Percentiles rank a stretch among this genome's conserved stretches.
Conservation (phyloP, 2,113 vertebrate species). For the Pimephales promelas region DNA sequence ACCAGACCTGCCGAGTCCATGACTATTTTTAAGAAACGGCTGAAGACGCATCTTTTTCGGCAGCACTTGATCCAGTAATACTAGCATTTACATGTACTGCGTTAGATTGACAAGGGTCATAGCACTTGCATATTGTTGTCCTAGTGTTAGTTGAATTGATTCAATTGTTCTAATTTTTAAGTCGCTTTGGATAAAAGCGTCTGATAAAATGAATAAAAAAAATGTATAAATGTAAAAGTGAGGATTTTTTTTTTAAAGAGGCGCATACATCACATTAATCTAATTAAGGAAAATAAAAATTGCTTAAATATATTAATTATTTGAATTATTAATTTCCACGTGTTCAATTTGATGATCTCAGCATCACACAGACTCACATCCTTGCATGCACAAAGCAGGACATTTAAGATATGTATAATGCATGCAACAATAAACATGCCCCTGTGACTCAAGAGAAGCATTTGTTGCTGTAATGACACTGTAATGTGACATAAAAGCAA, state of each 20-base stretch:
- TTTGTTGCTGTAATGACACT: conserved; percentile 5
- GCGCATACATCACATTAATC: background rate
- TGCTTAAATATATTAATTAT: no score
- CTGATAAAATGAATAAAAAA: no score
- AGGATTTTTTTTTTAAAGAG: background rate
- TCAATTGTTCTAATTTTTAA: no score
- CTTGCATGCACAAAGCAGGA: background rate
- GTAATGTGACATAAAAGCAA: conserved; percentile 28
- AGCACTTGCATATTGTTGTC: no score
- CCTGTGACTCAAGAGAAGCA: background rate
- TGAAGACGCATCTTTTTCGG: no score
- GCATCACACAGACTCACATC: background rate
- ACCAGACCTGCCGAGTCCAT: no score
- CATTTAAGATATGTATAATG: background rate
- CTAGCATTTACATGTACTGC: no score
- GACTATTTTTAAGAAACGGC: no score
- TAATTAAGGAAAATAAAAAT: background rate
- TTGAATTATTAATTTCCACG: background rate
- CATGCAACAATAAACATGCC: background rate
- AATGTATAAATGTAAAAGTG: background rate
- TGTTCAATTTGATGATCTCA: background rate
- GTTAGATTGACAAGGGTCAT: no score
- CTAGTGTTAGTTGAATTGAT: no score
- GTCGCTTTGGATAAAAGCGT: no score
- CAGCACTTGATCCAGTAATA: no score